These are phyloP conservation scores for Gambusia holbrooki DNA, from an alignment of 2,113 vertebrate genomes.

Conservation along the genomic window DNA sequence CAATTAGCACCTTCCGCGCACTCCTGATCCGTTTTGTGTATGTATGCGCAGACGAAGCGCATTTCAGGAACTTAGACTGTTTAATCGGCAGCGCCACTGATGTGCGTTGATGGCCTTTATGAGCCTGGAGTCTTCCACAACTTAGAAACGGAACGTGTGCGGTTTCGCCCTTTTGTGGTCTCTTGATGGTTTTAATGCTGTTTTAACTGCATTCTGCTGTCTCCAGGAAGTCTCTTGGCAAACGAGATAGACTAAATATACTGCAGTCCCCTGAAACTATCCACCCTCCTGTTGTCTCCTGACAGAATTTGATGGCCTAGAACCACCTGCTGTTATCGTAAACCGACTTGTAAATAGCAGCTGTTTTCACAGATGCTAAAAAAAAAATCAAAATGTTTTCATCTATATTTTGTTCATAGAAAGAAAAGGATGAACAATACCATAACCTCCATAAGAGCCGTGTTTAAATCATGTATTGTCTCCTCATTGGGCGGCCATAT, in stretches of 20 bases:
- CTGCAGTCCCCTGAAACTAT: neutral
- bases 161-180: neutral
- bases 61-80: too few relatives aligned
- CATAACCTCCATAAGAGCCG: neutral
- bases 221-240: neutral
- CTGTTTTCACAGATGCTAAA: neutral
- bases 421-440: neutral
- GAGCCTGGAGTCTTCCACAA: neutral
- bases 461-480: neutral
- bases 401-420: neutral
- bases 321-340: conserved; percentile 2
- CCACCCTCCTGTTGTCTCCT: neutral
- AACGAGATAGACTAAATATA: neutral
- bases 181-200: neutral
- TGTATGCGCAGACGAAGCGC: too few relatives aligned
- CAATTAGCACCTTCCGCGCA: too few relatives aligned
- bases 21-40: too few relatives aligned
- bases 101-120: too few relatives aligned
- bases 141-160: neutral
- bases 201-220: neutral
- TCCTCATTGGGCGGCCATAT: neutral
- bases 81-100: too few relatives aligned
- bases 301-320: neutral
- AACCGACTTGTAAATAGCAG: neutral
- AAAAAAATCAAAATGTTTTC: too few relatives aligned